Percentiles rank a stretch among this genome's conserved stretches.
phyloP scores from a whole-genome alignment of 2,888 invertebrate genomes.

The Coremacera marginata region DNA sequence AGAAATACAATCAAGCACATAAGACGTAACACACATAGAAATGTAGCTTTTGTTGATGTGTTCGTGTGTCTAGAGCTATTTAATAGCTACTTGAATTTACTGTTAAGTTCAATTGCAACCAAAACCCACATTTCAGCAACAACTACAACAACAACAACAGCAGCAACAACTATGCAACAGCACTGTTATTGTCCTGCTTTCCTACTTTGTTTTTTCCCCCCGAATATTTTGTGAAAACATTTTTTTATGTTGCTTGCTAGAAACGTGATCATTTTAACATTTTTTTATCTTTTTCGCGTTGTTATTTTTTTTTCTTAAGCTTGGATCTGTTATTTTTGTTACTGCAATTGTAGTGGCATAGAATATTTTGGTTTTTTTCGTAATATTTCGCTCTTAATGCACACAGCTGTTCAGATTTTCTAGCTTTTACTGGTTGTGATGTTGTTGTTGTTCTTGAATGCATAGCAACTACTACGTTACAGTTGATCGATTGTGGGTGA shows the following conservation, averaged over 20 bases:
- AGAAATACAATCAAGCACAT: not conserved
- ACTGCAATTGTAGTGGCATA: constrained; percentile 60
- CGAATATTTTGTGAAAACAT: constrained; percentile 9
- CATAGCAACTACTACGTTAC: constrained; percentile 48
- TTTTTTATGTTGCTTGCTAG: constrained; percentile 22
- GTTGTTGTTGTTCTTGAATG: constrained; percentile 36
- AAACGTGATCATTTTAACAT: constrained; percentile 67
- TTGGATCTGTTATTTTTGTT: constrained; percentile 38
- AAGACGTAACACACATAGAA: no score
- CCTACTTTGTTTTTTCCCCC: constrained; percentile 2
- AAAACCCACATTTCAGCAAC: not conserved
- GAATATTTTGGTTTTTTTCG: constrained; percentile 37
- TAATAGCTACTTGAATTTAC: constrained; percentile 55
- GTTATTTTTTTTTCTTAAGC: not conserved
- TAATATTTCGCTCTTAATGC: constrained; percentile 15
- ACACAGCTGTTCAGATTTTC: constrained; percentile 29
- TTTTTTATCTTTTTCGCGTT: constrained; percentile 57
- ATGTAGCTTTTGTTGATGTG: not conserved
- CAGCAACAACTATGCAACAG: not conserved
- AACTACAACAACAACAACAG: not conserved
- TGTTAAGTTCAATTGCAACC: constrained; percentile 49
- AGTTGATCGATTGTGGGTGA: constrained; percentile 58
- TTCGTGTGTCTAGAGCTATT: constrained; percentile 36
- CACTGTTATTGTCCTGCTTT: constrained; percentile 42
- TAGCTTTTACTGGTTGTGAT: constrained; percentile 32